These are phyloP conservation scores for Uloborus diversus DNA, from an alignment of 1,140 invertebrate genomes.

Conservation along the genomic window DNA sequence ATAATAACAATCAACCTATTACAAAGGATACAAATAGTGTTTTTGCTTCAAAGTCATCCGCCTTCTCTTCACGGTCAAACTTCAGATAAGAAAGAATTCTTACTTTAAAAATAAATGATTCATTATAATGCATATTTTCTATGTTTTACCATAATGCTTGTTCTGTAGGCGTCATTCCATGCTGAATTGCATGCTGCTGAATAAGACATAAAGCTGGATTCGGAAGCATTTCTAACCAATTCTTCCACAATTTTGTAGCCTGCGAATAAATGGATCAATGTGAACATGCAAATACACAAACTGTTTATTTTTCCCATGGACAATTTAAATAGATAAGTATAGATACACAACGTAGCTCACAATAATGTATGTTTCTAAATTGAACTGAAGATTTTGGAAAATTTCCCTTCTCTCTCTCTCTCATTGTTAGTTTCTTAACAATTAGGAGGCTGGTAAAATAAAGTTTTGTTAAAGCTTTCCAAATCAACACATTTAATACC, in stretches of 20 bases:
- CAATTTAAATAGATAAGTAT: neutral
- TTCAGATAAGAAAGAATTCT: too few relatives aligned
- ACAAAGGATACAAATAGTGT: too few relatives aligned
- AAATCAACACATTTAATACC: neutral
- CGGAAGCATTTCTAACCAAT: slow-evolving; percentile 48
- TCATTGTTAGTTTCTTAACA: neutral
- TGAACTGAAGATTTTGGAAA: neutral
- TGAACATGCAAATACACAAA: neutral
- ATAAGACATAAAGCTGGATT: slow-evolving; percentile 37
- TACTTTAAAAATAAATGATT: neutral
- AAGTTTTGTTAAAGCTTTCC: neutral
- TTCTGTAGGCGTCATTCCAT: slow-evolving; percentile 30
- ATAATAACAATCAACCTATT: too few relatives aligned
- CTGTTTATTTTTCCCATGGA: neutral
- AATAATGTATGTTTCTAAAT: neutral
- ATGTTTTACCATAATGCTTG: slow-evolving; percentile 22
- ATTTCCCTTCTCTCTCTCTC: neutral
- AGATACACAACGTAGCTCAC: neutral
- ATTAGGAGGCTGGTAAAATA: neutral
- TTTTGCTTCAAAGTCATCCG: too few relatives aligned
- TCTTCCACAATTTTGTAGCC: slow-evolving; percentile 25
- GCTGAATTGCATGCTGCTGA: slow-evolving; percentile 44
- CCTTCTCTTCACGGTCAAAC: too few relatives aligned
- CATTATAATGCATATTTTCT: neutral
- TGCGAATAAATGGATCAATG: neutral